Evolutionary conservation across 2,113 vertebrate genomes (phyloP).

Genomic region (Nyctereutes procyonoides): DNA sequence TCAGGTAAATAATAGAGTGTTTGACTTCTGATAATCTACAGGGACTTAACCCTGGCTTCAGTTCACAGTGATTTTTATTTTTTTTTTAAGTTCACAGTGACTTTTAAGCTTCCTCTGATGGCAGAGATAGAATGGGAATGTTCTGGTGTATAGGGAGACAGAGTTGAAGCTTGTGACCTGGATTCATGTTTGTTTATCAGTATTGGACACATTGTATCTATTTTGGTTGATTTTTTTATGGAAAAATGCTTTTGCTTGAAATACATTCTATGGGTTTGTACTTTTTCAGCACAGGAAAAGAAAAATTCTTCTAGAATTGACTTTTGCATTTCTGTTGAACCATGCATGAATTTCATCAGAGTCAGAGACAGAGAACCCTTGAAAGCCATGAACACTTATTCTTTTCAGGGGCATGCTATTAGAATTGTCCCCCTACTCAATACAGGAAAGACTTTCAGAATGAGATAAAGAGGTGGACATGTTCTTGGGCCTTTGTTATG

Average conservation of each 20-base stretch:
- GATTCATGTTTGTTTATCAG: conserved; percentile 80
- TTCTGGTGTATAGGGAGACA: conserved; percentile 61
- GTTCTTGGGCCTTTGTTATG: conserved; percentile 50
- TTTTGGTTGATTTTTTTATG: conserved; percentile 74
- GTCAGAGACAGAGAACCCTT: neutral
- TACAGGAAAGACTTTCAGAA: conserved; percentile 21
- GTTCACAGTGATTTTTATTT: conserved; percentile 26
- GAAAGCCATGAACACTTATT: neutral
- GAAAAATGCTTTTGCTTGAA: conserved; percentile 81
- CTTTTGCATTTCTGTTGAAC: conserved; percentile 26
- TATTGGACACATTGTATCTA: conserved; percentile 63
- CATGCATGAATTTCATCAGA: conserved; percentile 27
- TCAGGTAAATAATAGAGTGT: conserved; percentile 68
- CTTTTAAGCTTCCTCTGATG: conserved; percentile 45
- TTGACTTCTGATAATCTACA: conserved; percentile 62
- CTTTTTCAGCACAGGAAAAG: conserved; percentile 69
- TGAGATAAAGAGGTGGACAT: conserved; percentile 39
- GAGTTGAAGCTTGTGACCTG: conserved; percentile 67
- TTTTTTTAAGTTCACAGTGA: neutral
- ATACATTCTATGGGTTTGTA: conserved; percentile 77
- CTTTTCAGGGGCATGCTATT: conserved; percentile 16
- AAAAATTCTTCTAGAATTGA: conserved; percentile 45
- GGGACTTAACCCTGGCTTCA: conserved; percentile 56
- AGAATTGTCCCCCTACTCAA: neutral
- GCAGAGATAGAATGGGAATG: neutral